phyloP scores from a whole-genome alignment of 2,888 invertebrate genomes.

The Hirtodrosophila cameraria region DNA sequence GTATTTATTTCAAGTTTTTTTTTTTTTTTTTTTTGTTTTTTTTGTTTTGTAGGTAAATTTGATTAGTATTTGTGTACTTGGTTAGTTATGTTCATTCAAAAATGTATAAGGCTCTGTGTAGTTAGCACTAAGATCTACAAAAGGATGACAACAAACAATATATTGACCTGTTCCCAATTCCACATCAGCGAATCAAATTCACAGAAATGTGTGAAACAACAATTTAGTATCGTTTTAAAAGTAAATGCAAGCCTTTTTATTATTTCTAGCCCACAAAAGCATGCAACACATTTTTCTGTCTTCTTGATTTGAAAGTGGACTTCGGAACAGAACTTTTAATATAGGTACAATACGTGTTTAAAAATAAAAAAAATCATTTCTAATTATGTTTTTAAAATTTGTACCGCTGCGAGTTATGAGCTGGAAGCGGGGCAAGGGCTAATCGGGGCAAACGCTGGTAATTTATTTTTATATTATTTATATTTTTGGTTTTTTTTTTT shows the following conservation, averaged over 20 bases:
- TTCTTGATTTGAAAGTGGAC: too few species aligned
- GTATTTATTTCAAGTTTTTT: slow-evolving; percentile 30
- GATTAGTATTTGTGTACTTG: slow-evolving; percentile 30
- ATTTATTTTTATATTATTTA: slow-evolving; percentile 9
- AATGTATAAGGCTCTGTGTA: slow-evolving; percentile 73
- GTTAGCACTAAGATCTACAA: slow-evolving; percentile 39
- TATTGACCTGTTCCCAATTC: too few species aligned
- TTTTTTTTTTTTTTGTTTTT: slow-evolving; percentile 1
- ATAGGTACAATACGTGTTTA: slow-evolving; percentile 10
- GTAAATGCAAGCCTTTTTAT: too few species aligned
- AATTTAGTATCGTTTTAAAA: too few species aligned
- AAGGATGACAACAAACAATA: slow-evolving; percentile 17
- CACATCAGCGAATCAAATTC: too few species aligned
- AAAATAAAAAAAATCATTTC: slow-evolving; percentile 3
- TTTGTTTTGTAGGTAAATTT: slow-evolving; percentile 26
- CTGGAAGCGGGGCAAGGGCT: slow-evolving; percentile 38
- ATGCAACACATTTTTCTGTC: too few species aligned
- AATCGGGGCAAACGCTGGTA: not conserved
- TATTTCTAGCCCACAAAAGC: too few species aligned
- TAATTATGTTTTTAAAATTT: slow-evolving; percentile 5
- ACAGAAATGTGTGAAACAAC: too few species aligned
- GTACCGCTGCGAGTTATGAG: slow-evolving; percentile 29
- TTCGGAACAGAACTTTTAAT: too few species aligned
- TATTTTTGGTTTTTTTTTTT: slow-evolving; percentile 3
- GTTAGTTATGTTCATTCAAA: slow-evolving; percentile 49